These are phyloP conservation scores for Aythya baeri DNA, from an alignment of 2,113 vertebrate genomes.

Conservation along the genomic window DNA sequence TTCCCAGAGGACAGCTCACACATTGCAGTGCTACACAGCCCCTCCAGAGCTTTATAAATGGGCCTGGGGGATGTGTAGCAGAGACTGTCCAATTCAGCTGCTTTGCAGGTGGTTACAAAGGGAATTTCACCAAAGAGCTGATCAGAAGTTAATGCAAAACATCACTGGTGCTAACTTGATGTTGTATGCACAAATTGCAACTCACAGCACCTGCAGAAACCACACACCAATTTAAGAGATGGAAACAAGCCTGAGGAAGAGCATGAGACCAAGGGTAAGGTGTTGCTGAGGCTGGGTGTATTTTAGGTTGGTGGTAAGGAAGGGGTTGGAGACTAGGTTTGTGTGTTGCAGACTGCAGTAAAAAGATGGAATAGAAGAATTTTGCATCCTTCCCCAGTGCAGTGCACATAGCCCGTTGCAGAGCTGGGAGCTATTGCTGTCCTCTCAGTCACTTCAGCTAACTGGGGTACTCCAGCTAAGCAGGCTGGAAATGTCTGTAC, in stretches of 20 bases:
- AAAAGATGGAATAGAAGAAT: not conserved
- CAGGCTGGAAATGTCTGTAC: not conserved
- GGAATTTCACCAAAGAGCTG: not conserved
- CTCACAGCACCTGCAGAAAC: not conserved
- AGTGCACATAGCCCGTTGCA: accelerated
- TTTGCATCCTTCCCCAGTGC: not conserved
- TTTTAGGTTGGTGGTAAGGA: not conserved
- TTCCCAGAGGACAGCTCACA: not conserved
- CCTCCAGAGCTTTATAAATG: not conserved
- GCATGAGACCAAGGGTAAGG: not conserved
- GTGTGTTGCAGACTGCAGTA: not conserved
- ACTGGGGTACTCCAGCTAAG: not conserved
- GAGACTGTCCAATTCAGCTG: not conserved
- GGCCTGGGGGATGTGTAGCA: not conserved
- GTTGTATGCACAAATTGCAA: not conserved
- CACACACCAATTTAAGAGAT: not conserved
- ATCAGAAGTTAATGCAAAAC: not conserved
- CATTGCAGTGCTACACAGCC: not conserved
- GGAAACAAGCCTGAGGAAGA: not conserved
- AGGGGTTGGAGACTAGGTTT: not conserved
- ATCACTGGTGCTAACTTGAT: not conserved
- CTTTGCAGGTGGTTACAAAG: not conserved
- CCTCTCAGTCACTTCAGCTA: not conserved
- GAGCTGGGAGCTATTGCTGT: not conserved
- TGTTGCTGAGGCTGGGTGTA: not conserved